Evolutionary conservation across 2,888 invertebrate genomes (phyloP).

Genomic region (Rhamphomyia laevipes): DNA sequence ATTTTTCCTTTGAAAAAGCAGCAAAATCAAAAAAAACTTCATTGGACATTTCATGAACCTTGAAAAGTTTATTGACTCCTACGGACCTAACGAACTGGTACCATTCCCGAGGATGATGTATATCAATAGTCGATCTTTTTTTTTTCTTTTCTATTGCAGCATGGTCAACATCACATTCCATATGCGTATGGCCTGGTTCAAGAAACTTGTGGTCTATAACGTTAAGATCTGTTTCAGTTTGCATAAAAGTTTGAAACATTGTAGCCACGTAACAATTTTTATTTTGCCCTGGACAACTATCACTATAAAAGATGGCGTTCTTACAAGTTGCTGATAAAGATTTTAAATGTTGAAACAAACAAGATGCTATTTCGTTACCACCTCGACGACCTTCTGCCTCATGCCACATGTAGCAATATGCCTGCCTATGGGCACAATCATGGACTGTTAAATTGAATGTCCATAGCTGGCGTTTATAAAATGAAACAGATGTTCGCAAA

Average conservation of each 20-base stretch:
- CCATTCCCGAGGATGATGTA: background rate
- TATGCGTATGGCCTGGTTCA: background rate
- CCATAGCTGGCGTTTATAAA: background rate
- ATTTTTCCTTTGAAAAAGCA: too few relatives aligned
- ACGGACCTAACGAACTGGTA: too few relatives aligned
- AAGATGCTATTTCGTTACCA: too few relatives aligned
- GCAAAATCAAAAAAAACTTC: too few relatives aligned
- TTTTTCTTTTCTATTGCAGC: background rate
- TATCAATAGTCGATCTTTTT: too few relatives aligned
- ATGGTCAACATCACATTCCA: background rate
- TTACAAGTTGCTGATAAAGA: background rate
- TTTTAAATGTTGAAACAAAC: background rate
- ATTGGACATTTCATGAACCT: too few relatives aligned
- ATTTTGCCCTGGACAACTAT: background rate
- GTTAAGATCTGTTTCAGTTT: background rate
- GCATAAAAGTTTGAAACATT: too few relatives aligned
- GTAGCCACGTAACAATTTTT: background rate
- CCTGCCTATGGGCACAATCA: background rate
- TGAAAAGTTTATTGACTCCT: too few relatives aligned
- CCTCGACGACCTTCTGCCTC: background rate
- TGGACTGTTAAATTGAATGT: background rate
- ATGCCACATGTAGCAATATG: background rate
- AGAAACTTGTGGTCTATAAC: background rate
- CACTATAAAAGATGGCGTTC: background rate
- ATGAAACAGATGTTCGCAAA: too few relatives aligned